phyloP scores from a whole-genome alignment of 2,888 invertebrate species.

The Monochamus alternatus region DNA sequence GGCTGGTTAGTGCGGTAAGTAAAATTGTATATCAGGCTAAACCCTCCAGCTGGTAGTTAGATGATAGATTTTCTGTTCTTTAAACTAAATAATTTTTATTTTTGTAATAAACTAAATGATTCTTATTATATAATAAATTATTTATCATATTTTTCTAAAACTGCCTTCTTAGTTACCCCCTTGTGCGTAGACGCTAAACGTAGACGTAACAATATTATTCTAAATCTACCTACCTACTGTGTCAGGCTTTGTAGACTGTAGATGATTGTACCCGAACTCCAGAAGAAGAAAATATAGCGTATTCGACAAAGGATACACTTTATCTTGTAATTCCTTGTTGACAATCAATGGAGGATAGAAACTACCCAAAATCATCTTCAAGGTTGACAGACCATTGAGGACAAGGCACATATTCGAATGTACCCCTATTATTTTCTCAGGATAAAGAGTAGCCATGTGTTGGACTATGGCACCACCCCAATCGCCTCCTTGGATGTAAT shows the following conservation, averaged over 20 bases:
- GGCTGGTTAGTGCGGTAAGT: too few relatives aligned
- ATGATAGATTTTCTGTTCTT: too few relatives aligned
- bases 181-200: too few relatives aligned
- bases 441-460: slow-evolving; percentile 78
- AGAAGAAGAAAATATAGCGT: slow-evolving; percentile 69
- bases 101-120: too few relatives aligned
- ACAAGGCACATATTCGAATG: slow-evolving; percentile 74
- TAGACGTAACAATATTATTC: too few relatives aligned
- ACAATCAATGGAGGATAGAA: slow-evolving; percentile 67
- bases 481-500: slow-evolving; percentile 86
- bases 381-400: slow-evolving; percentile 35
- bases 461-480: slow-evolving; percentile 83
- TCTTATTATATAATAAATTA: too few relatives aligned
- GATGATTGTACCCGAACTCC: slow-evolving; percentile 79
- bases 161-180: too few relatives aligned
- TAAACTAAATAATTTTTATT: too few relatives aligned
- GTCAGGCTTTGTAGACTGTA: slow-evolving; percentile 90
- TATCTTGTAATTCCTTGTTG: slow-evolving; percentile 71
- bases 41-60: too few relatives aligned
- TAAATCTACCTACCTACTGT: slow-evolving; percentile 20
- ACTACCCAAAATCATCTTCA: slow-evolving; percentile 48
- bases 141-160: too few relatives aligned
- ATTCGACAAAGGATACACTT: slow-evolving; percentile 72
- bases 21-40: too few relatives aligned
- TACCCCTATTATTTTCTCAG: slow-evolving; percentile 74